A percentile compares a stretch with the other conserved stretches of the same genome.
phyloP scores from a whole-genome alignment of 2,113 vertebrate genomes.

The Hemichromis elongatus region DNA sequence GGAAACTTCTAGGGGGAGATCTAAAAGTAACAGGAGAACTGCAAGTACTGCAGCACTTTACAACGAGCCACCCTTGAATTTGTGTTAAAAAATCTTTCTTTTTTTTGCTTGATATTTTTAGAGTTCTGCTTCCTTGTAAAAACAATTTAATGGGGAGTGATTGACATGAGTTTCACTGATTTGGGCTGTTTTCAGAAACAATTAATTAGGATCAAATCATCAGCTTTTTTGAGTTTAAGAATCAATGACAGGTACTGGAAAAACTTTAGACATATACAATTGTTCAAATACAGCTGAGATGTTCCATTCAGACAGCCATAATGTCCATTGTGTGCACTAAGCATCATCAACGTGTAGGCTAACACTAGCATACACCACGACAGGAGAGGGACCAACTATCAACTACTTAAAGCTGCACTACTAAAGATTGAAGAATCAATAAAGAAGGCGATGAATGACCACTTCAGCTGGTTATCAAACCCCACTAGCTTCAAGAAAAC shows the following conservation, averaged over 20 bases:
- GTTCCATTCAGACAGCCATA: constrained; percentile 30
- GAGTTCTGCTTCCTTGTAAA: not conserved
- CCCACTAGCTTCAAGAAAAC: not conserved
- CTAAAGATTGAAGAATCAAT: not conserved
- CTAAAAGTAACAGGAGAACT: not conserved
- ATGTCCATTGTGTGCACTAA: not conserved
- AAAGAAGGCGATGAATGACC: not conserved
- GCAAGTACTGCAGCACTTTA: not conserved
- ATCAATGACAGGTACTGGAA: not conserved
- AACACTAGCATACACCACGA: constrained; percentile 4
- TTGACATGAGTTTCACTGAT: not conserved
- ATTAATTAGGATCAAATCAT: not conserved
- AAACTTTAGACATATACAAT: not conserved
- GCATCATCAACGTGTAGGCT: constrained; percentile 18
- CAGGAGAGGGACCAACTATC: constrained; percentile 4
- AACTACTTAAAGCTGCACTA: constrained; percentile 10
- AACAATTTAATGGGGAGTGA: not conserved
- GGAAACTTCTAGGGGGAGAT: not conserved
- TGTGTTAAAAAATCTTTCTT: not conserved
- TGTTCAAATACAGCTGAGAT: not conserved
- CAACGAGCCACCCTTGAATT: not conserved
- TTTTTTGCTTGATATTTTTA: not conserved
- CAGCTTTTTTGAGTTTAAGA: not conserved
- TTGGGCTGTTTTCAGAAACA: not conserved
- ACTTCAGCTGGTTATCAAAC: not conserved